phyloP scores from a whole-genome alignment of 2,888 invertebrate genomes.

The Harmothoe impar region DNA sequence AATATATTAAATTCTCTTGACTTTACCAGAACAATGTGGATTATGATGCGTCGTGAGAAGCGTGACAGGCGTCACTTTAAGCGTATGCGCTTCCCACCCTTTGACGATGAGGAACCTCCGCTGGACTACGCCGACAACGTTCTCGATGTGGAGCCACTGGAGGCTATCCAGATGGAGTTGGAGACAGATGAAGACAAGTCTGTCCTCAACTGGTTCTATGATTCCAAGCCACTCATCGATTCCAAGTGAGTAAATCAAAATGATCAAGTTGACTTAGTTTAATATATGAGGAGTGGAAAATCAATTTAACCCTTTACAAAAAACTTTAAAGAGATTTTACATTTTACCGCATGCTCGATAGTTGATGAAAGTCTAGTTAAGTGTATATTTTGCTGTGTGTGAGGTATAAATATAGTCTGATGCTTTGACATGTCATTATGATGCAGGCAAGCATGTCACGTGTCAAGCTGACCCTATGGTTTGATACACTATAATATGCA shows the following conservation, averaged over 20 bases:
- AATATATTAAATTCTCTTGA: too few species aligned
- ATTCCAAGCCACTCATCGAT: conserved; percentile 97
- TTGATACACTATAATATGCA: too few species aligned
- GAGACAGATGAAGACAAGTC: conserved; percentile 92
- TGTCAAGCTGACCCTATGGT: too few species aligned
- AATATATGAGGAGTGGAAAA: neutral
- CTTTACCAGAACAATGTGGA: conserved; percentile 96
- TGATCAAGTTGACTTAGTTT: neutral
- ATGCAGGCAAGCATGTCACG: too few species aligned
- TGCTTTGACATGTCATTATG: too few species aligned
- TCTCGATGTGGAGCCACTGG: conserved; percentile 98
- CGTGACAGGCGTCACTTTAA: conserved; percentile 99
- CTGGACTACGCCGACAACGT: conserved; percentile 99
- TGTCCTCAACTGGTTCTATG: conserved; percentile 98
- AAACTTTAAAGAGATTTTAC: too few species aligned
- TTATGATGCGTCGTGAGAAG: conserved; percentile 99
- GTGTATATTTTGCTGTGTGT: too few species aligned
- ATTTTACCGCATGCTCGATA: too few species aligned
- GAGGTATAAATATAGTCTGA: too few species aligned
- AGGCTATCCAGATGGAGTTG: conserved; percentile 99
- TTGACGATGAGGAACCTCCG: conserved; percentile 99
- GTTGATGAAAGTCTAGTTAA: too few species aligned
- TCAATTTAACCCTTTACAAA: too few species aligned
- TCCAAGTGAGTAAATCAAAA: conserved; percentile 87
- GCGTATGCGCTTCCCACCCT: conserved; percentile 99